Evolutionary conservation across 2,797 vertebrate genomes (phyloP).

Genomic region (Chanos chanos): DNA sequence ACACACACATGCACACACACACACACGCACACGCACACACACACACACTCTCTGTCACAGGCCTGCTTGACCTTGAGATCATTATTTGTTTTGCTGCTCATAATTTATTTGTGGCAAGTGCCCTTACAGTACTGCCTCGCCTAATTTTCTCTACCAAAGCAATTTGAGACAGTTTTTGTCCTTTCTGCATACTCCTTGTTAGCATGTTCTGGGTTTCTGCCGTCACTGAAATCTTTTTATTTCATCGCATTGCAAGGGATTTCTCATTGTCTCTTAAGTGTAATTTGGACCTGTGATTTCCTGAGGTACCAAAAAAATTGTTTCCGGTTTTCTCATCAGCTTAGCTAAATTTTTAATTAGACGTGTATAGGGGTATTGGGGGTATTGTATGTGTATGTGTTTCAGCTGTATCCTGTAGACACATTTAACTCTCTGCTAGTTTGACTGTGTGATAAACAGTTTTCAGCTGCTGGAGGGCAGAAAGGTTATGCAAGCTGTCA

Average conservation of each 20-base stretch:
- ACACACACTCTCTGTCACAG: conserved; percentile 3
- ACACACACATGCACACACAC: too few relatives aligned
- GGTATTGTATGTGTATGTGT: too few relatives aligned
- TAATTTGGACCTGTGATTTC: too few relatives aligned
- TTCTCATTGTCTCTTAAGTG: too few relatives aligned
- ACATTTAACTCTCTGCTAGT: conserved; percentile 1
- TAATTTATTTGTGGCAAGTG: conserved; percentile 50
- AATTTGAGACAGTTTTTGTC: conserved; percentile 25
- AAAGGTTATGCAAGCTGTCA: conserved; percentile 31
- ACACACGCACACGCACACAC: too few relatives aligned
- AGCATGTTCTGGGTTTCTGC: background rate
- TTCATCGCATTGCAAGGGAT: too few relatives aligned
- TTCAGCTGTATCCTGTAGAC: too few relatives aligned
- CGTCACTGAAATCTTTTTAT: background rate
- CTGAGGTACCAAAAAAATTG: too few relatives aligned
- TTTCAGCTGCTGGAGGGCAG: conserved; percentile 28
- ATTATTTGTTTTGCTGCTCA: conserved; percentile 47
- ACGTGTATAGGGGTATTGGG: too few relatives aligned
- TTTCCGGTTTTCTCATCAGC: too few relatives aligned
- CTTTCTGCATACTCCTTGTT: conserved; percentile 4
- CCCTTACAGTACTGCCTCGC: conserved; percentile 26
- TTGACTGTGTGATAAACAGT: conserved; percentile 4
- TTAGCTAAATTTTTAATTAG: too few relatives aligned
- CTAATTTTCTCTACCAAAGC: conserved; percentile 13
- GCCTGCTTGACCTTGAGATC: conserved; percentile 42